Conservation (phyloP, 2,888 invertebrate species). For the Tanytarsus gracilentus region DNA sequence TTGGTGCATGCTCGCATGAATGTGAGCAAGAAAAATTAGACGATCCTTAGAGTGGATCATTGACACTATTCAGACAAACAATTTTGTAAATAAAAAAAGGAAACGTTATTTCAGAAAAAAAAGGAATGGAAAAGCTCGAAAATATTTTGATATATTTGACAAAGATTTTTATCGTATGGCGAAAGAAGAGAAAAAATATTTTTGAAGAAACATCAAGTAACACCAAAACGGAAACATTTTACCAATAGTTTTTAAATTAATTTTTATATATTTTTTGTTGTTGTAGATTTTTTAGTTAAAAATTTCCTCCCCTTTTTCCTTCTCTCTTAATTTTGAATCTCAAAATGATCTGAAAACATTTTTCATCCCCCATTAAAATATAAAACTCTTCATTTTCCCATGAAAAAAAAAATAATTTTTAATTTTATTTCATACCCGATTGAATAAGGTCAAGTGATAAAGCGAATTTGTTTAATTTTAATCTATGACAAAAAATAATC, state of each 20-base stretch:
- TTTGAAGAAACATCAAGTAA: conserved; percentile 17
- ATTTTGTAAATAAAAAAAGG: too few relatives aligned
- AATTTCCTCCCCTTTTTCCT: background rate
- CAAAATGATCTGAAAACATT: conserved; percentile 8
- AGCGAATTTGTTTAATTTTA: conserved; percentile 29
- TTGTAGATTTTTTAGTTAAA: conserved; percentile 14
- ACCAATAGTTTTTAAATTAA: conserved; percentile 27
- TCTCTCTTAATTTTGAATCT: conserved; percentile 18
- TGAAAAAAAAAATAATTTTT: background rate
- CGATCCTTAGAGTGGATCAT: too few relatives aligned
- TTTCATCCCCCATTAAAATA: background rate
- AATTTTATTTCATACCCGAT: background rate
- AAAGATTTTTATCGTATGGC: background rate
- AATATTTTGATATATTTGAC: background rate
- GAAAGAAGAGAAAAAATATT: conserved; percentile 3
- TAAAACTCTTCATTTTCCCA: background rate
- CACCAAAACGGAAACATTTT: conserved; percentile 28
- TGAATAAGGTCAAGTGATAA: conserved; percentile 22
- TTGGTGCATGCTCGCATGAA: background rate
- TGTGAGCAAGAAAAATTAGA: too few relatives aligned
- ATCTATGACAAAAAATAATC: background rate
- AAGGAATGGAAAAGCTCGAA: background rate
- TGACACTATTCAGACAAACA: too few relatives aligned
- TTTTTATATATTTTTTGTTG: conserved; percentile 22
- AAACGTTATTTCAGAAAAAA: background rate